A percentile compares a stretch with the other conserved stretches of the same genome.
Conservation (phyloP, 2,888 invertebrate species). For the Escarpia spicata region DNA sequence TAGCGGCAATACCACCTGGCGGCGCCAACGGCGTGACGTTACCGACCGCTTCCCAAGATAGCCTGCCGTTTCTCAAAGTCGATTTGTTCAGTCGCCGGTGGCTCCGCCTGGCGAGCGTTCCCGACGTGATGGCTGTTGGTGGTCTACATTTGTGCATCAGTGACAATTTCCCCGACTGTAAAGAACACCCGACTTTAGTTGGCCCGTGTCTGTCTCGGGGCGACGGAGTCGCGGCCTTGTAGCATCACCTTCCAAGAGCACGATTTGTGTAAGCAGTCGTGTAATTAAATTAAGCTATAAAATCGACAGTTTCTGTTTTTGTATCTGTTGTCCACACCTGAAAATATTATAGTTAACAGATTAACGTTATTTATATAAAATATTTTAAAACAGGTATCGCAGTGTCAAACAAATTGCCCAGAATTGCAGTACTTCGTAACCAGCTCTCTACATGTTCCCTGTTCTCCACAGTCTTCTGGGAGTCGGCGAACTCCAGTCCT, state of each 20-base stretch:
- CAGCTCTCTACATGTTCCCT: too few species aligned
- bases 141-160: constrained; percentile 33
- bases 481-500: too few species aligned
- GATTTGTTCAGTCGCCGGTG: constrained; percentile 31
- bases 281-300: not conserved
- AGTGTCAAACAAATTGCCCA: too few species aligned
- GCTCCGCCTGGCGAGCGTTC: constrained; percentile 33
- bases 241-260: not conserved
- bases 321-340: too few species aligned
- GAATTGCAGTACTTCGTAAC: too few species aligned
- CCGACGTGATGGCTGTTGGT: constrained; percentile 30
- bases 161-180: constrained; percentile 8
- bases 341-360: too few species aligned
- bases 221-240: not conserved
- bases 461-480: too few species aligned
- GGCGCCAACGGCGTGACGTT: not conserved
- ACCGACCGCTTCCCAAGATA: not conserved
- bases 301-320: not conserved
- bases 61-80: constrained; percentile 37
- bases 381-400: too few species aligned
- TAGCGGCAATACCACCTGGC: constrained; percentile 28
- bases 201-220: not conserved
- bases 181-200: not conserved
- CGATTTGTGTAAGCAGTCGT: not conserved
- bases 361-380: too few species aligned